These are phyloP conservation scores for Tillus elongatus DNA, from an alignment of 2,888 invertebrate genomes.

Conservation along the genomic window DNA sequence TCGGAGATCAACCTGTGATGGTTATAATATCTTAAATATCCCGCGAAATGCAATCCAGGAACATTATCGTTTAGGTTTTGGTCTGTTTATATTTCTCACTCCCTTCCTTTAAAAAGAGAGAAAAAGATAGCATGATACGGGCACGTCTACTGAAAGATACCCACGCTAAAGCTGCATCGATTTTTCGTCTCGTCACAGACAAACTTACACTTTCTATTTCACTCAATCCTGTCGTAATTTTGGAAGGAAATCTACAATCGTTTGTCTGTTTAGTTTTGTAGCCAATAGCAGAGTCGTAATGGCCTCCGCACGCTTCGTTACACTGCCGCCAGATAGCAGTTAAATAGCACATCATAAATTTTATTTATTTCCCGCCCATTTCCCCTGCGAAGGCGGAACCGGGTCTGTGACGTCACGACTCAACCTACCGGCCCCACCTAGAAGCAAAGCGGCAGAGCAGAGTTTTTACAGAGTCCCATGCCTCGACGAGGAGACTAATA, in stretches of 20 bases:
- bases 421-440: conserved; percentile 30
- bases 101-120: conserved; percentile 5
- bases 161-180: conserved; percentile 23
- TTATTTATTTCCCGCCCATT: conserved; percentile 51
- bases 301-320: conserved; percentile 48
- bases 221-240: conserved; percentile 23
- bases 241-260: conserved; percentile 10
- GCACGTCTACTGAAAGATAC: conserved; percentile 10
- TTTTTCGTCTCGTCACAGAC: conserved; percentile 46
- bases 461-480: no score
- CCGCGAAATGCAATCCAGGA: conserved; percentile 35
- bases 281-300: conserved; percentile 53
- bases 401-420: conserved; percentile 41
- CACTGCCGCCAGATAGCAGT: conserved; percentile 49
- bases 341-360: conserved; percentile 47
- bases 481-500: no score
- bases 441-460: conserved; percentile 13
- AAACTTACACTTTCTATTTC: conserved; percentile 34
- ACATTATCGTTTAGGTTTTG: not conserved
- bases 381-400: conserved; percentile 48
- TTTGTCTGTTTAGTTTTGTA: conserved; percentile 14
- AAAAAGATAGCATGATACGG: conserved; percentile 4
- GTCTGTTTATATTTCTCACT: conserved; percentile 1
- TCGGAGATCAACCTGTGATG: conserved; percentile 28
- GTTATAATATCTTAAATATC: conserved; percentile 39